Percentiles rank a stretch among this genome's conserved stretches.
These are phyloP conservation scores for Polydrusus pterygomalis DNA, from an alignment of 2,888 invertebrate species.

Conservation along the genomic window DNA sequence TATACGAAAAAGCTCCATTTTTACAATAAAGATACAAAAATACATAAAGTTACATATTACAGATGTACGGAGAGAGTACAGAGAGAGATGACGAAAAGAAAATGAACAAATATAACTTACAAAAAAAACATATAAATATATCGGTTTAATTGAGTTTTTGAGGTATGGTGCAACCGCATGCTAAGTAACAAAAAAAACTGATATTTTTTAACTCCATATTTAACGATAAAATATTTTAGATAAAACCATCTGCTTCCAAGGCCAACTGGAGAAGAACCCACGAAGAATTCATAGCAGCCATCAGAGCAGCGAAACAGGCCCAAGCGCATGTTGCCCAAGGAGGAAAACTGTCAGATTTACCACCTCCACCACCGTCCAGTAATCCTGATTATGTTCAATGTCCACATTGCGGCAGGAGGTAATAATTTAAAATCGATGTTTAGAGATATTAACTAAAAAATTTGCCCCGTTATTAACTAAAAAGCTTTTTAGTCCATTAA, in stretches of 20 bases:
- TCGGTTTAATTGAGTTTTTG: too few species aligned
- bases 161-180: too few species aligned
- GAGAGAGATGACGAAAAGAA: too few species aligned
- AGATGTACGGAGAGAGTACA: too few species aligned
- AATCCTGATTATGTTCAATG: conserved; percentile 94
- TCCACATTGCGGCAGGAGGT: conserved; percentile 83
- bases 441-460: too few species aligned
- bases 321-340: conserved; percentile 88
- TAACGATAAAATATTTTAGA: not conserved
- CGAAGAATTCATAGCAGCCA: conserved; percentile 93
- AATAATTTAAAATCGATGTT: not conserved
- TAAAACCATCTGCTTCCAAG: conserved; percentile 67
- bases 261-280: conserved; percentile 94
- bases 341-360: conserved; percentile 89
- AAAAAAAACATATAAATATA: too few species aligned
- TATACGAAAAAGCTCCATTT: too few species aligned
- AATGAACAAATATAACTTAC: too few species aligned
- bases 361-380: conserved; percentile 91
- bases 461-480: not conserved
- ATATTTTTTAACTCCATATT: too few species aligned
- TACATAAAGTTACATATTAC: too few species aligned
- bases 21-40: too few species aligned
- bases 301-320: conserved; percentile 91
- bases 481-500: not conserved
- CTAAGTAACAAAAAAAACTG: too few species aligned